Evolutionary conservation across 2,888 invertebrate genomes (phyloP), one percentile per base, ranked within the genome.

Genomic region (Hirtodrosophila duncani): DNA sequence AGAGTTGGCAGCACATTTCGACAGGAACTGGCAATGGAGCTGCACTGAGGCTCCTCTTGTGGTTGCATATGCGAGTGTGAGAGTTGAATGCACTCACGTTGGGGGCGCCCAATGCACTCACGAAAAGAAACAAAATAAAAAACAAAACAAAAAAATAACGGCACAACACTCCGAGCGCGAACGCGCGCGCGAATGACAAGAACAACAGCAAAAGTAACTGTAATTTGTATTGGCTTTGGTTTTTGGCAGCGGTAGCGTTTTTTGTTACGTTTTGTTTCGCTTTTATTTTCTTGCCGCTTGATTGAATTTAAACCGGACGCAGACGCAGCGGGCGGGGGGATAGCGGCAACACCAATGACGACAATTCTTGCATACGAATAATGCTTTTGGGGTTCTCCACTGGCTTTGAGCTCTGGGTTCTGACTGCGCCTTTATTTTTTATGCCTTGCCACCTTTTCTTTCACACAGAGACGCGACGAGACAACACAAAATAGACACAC

Each of bases 221-320:
- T 33, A 26, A 17, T 55, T 8, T 10, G 10, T 26, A 56, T 62
- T 63, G 63, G 45, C 45, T 50, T 37, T 63, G 63, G 46, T 57
- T 46, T 36, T 14, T 27, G 6, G 9, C 17, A 29, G 18, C 6
- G 21, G 24, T 10, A 27, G 9, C 31, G 30, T 43, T 31, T 49
- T 21, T 7, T 7, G 9, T 48, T 34, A 8, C 6, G 34, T 29
- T 24, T 31, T 37, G 48, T 53, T 53, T 37, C 45, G 43, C 55
- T 62, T 43, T 64, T 37, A 60, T 51, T 49, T 38, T 27, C 29
- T 66, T 80, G 53, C 63, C 81, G 74, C 72, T 75, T 81, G 81
- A 79, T 81, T 81, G 79, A 79, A 79, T 79, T 79, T 62, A 60
- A 81, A 67, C 77, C 72, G 72, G 71, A 69, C 69, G 72, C 65